phyloP scores from a whole-genome alignment of 2,888 invertebrate species.

The Blera fallax region DNA sequence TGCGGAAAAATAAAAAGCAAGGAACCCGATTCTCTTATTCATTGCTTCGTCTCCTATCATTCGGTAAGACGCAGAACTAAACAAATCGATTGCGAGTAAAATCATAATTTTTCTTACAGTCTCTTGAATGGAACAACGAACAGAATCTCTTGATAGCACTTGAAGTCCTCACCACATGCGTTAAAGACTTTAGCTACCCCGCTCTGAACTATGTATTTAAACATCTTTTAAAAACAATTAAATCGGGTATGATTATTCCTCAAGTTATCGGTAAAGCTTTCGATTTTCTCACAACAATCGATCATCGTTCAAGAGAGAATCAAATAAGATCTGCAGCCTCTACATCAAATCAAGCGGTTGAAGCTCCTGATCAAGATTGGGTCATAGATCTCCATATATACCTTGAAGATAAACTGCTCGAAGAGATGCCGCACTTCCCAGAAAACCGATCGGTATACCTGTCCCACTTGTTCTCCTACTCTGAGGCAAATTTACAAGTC shows the following conservation, averaged over 20 bases:
- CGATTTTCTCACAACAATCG: slow-evolving; percentile 78
- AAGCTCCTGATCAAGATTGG: slow-evolving; percentile 75
- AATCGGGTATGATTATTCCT: slow-evolving; percentile 77
- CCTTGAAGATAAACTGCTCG: slow-evolving; percentile 75
- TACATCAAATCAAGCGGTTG: slow-evolving; percentile 1
- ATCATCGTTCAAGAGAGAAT: slow-evolving; percentile 75
- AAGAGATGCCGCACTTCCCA: slow-evolving; percentile 76
- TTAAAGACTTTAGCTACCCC: slow-evolving; percentile 79
- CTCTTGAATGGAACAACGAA: slow-evolving; percentile 78
- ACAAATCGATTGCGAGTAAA: not conserved
- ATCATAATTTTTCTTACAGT: slow-evolving; percentile 1
- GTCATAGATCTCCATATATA: slow-evolving; percentile 76
- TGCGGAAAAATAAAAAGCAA: slow-evolving; percentile 78
- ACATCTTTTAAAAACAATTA: slow-evolving; percentile 76
- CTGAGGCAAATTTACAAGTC: slow-evolving; percentile 78
- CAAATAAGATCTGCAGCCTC: slow-evolving; percentile 41
- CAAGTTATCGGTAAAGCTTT: slow-evolving; percentile 79
- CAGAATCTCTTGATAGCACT: slow-evolving; percentile 79
- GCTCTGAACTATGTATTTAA: slow-evolving; percentile 79
- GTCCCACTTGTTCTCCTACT: slow-evolving; percentile 78
- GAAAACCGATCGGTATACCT: slow-evolving; percentile 76
- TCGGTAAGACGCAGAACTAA: slow-evolving; percentile 76
- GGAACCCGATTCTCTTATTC: slow-evolving; percentile 79
- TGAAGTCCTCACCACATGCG: slow-evolving; percentile 78
- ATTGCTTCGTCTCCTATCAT: slow-evolving; percentile 77